A percentile compares a stretch with the other conserved stretches of the same genome.
Conservation (phyloP, 2,888 invertebrate genomes). For the Hetaerina titia region DNA sequence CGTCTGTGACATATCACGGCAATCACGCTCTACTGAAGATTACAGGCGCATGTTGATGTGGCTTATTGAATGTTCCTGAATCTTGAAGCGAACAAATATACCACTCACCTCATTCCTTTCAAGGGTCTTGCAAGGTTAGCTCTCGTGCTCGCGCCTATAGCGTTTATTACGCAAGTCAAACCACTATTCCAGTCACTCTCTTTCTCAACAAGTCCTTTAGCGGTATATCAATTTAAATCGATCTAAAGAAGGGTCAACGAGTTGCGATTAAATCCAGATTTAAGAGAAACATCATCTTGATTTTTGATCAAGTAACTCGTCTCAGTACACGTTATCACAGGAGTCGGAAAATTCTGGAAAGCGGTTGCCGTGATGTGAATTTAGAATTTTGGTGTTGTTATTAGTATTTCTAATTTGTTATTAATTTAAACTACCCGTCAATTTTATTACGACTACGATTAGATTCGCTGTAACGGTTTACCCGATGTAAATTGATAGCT, state of each 20-base stretch:
- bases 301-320: neutral
- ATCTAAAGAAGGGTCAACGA: conserved; percentile 10
- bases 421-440: too few species aligned
- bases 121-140: conserved; percentile 30
- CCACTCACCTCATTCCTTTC: neutral
- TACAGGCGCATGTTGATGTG: neutral
- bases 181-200: conserved; percentile 29
- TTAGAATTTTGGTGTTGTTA: too few species aligned
- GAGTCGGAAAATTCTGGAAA: too few species aligned
- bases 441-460: too few species aligned
- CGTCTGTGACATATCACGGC: neutral
- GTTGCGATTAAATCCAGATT: neutral
- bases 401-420: too few species aligned
- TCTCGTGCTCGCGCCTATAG: neutral
- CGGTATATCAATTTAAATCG: neutral
- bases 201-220: conserved; percentile 32
- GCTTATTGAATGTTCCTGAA: conserved; percentile 15
- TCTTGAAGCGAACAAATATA: neutral
- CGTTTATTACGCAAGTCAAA: conserved; percentile 47
- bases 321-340: too few species aligned
- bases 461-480: too few species aligned
- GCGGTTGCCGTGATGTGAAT: too few species aligned
- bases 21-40: neutral
- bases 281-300: neutral
- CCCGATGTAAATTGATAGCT: too few species aligned